Conservation (phyloP, 2,797 vertebrate genomes). For the Myoxocephalus aenaeus region DNA sequence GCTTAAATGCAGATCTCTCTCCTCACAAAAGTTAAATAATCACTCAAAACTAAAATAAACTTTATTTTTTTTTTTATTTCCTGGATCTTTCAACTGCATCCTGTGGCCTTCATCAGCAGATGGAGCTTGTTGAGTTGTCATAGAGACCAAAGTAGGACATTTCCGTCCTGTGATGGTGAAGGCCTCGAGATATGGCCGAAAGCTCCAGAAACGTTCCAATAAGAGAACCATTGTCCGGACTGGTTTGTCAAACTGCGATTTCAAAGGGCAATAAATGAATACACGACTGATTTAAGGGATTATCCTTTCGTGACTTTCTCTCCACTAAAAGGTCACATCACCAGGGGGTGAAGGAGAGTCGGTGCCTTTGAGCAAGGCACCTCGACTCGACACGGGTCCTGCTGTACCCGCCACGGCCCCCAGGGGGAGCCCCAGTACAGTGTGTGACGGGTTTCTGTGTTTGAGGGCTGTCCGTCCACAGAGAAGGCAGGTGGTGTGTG, state of each 20-base stretch:
- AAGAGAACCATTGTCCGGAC: background rate
- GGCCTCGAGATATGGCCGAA: background rate
- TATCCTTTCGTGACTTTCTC: background rate
- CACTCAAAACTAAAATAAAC: background rate
- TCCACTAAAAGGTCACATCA: background rate
- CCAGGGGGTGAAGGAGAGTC: background rate
- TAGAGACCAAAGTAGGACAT: background rate
- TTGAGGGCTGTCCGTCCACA: background rate
- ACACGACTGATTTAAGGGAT: background rate
- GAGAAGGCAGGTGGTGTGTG: slow-evolving; percentile 15
- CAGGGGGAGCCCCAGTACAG: slow-evolving; percentile 64
- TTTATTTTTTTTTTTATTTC: background rate
- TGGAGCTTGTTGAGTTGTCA: background rate
- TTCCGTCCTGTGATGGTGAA: background rate
- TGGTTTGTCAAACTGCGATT: background rate
- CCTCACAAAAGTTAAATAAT: background rate
- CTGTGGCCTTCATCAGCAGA: background rate
- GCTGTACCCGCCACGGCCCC: slow-evolving; percentile 31
- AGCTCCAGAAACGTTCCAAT: background rate
- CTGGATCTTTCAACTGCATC: background rate
- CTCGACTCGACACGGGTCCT: background rate
- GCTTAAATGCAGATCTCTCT: background rate
- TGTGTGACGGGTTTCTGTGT: background rate
- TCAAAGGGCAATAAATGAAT: background rate
- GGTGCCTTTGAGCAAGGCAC: slow-evolving; percentile 4